These are phyloP conservation scores for Drosophila athabasca DNA, from an alignment of 1,140 invertebrate species.

Conservation along the genomic window DNA sequence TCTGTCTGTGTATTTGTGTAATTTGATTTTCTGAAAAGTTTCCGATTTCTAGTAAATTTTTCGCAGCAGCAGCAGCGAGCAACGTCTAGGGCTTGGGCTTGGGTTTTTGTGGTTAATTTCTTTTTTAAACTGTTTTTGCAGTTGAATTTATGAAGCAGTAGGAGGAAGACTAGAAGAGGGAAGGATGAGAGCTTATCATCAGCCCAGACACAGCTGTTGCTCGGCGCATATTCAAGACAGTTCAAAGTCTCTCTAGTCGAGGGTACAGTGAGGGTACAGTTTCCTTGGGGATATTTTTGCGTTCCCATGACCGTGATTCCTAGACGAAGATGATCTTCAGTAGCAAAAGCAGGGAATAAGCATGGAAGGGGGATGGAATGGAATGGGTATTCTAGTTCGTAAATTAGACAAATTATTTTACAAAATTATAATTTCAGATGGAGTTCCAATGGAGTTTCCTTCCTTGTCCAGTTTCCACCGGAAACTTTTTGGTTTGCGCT, in stretches of 20 bases:
- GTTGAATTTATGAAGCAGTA: slow-evolving; percentile 44
- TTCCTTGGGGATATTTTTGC: too few species aligned
- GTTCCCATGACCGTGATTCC: too few species aligned
- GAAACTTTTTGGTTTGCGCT: too few species aligned
- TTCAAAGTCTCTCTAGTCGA: slow-evolving; percentile 33
- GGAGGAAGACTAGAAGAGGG: background rate
- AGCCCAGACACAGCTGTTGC: slow-evolving; percentile 68
- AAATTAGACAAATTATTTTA: too few species aligned
- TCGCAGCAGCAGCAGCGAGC: slow-evolving; percentile 63
- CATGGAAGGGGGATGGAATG: too few species aligned
- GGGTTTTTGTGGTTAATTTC: slow-evolving; percentile 80
- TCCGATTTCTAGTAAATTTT: slow-evolving; percentile 81
- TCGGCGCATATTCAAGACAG: slow-evolving; percentile 19
- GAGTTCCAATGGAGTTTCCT: background rate
- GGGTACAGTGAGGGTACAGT: background rate
- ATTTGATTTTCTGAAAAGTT: slow-evolving; percentile 82
- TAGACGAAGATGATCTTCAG: too few species aligned
- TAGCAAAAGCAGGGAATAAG: too few species aligned
- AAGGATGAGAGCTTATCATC: slow-evolving; percentile 64
- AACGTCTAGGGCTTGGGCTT: slow-evolving; percentile 59
- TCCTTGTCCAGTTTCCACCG: slow-evolving; percentile 10
- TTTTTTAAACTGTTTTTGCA: slow-evolving; percentile 79
- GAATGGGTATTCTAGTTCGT: too few species aligned
- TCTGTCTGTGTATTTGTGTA: slow-evolving; percentile 61
- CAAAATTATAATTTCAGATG: too few species aligned